Evolutionary conservation across 2,113 vertebrate species (phyloP).

Genomic region (Xiphias gladius): DNA sequence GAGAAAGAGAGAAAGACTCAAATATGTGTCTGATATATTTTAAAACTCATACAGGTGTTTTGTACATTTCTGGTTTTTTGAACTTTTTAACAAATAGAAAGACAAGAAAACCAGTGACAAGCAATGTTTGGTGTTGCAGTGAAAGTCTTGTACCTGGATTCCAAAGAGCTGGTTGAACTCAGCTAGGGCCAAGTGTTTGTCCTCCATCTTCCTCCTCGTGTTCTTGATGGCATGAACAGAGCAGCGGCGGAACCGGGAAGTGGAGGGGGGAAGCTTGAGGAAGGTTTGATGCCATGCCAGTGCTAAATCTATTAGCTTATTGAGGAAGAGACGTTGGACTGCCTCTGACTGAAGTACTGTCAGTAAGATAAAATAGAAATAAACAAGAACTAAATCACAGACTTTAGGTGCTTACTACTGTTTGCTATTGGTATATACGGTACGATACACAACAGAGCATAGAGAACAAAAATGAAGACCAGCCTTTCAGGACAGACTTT

Average conservation of each 20-base stretch:
- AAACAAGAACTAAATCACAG: not conserved
- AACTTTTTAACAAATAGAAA: not conserved
- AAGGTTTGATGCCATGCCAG: constrained; percentile 82
- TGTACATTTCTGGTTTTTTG: not conserved
- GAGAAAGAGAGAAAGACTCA: not conserved
- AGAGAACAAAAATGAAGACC: not conserved
- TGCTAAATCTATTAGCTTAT: constrained; percentile 85
- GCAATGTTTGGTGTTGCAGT: not conserved
- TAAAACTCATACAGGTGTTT: not conserved
- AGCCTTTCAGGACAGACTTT: not conserved
- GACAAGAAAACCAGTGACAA: not conserved
- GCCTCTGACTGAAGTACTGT: constrained; percentile 86
- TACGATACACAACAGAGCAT: not conserved
- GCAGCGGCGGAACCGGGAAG: constrained; percentile 67
- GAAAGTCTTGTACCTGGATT: constrained; percentile 78
- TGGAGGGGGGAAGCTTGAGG: constrained; percentile 22
- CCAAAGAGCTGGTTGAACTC: constrained; percentile 93
- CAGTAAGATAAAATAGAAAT: not conserved
- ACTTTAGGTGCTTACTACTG: not conserved
- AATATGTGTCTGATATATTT: not conserved
- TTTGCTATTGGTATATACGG: not conserved
- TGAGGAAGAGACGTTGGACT: constrained; percentile 87
- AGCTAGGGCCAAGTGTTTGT: constrained; percentile 88
- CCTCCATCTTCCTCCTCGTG: constrained; percentile 95
- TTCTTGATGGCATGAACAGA: constrained; percentile 93